Evolutionary conservation across 2,888 invertebrate species (phyloP).

Genomic region (Mythimna impura): DNA sequence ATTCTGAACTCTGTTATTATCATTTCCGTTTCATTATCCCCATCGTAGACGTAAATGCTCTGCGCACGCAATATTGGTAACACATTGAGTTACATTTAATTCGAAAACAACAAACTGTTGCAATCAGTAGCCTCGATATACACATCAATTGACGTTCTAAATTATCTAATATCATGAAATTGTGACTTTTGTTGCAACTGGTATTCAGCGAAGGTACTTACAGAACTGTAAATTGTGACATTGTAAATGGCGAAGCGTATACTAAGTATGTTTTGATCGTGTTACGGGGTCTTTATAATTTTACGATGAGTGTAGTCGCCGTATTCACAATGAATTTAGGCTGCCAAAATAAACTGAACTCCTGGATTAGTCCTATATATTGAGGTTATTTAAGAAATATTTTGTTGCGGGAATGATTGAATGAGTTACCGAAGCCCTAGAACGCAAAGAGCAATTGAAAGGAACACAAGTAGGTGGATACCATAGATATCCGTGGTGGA

Average conservation of each 20-base stretch:
- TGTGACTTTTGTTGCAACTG: constrained; percentile 53
- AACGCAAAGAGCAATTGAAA: too few species aligned
- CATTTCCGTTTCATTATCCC: constrained; percentile 22
- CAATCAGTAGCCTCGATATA: constrained; percentile 52
- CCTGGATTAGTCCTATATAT: background rate
- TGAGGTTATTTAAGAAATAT: background rate
- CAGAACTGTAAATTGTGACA: constrained; percentile 44
- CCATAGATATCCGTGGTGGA: too few species aligned
- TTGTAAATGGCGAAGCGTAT: constrained; percentile 37
- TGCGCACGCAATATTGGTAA: constrained; percentile 39
- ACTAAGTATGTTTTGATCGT: constrained; percentile 38
- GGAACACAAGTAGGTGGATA: too few species aligned
- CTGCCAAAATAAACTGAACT: background rate
- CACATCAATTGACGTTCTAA: constrained; percentile 33
- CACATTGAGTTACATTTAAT: constrained; percentile 55
- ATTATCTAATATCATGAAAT: constrained; percentile 57
- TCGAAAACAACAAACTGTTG: constrained; percentile 40
- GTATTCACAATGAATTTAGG: too few species aligned
- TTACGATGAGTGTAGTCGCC: background rate
- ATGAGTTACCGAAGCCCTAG: too few species aligned
- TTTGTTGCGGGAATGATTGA: background rate
- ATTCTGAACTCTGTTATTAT: constrained; percentile 21
- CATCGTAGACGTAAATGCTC: constrained; percentile 17
- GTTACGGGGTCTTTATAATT: background rate
- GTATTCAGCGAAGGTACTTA: constrained; percentile 34